Evolutionary conservation across 2,797 vertebrate species (phyloP), one percentile per base, ranked within the genome.

Genomic region (Acridotheres tristis): DNA sequence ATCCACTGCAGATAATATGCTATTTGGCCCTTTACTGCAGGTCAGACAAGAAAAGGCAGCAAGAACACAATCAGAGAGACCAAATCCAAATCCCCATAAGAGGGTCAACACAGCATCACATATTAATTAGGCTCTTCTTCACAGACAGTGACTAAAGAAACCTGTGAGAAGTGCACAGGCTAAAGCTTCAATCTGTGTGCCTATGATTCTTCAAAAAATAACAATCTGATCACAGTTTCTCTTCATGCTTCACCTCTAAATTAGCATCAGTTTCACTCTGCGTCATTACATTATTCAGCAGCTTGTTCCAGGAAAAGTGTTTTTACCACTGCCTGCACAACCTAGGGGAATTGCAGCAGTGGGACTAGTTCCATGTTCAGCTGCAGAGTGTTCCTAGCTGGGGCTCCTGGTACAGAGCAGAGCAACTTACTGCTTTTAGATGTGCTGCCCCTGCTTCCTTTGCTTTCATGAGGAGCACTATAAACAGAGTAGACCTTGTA

Each of bases 191-290:
- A 18, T 43, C 69, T 15, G 14, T 1, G 13, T n/a, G 72, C 61
- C 90, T 29, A 53, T 10, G 2, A 67, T 7, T 22, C 82, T 57
- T 63, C 55, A 88, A 74, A 83, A 92, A 45, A 59, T 9, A 61
- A 81, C 51, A 75, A 48, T 8, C 53, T 1, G 2, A 42, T 63
- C 61, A 32, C 53, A 65, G 83, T 17, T 93, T n/a, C 89, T 78
- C 66, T 76, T 92, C 93, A 85, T 59, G 91, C 82, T 79, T 89
- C 90, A 84, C 86, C 86, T 88, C 90, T 86, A 75, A 88, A 90
- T 50, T 65, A 84, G 90, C 90, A 93, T 25, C 88, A 20, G 42
- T 67, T 93, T 74, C 92, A 40, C 71, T 92, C 30, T 78, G 80
- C 18, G 1, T 72, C 69, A 90, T 21, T 47, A 25, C 66, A 43